Base-by-base conservation (phyloP, 1,140 invertebrate genomes). In the Microplitis mediator region DNA sequence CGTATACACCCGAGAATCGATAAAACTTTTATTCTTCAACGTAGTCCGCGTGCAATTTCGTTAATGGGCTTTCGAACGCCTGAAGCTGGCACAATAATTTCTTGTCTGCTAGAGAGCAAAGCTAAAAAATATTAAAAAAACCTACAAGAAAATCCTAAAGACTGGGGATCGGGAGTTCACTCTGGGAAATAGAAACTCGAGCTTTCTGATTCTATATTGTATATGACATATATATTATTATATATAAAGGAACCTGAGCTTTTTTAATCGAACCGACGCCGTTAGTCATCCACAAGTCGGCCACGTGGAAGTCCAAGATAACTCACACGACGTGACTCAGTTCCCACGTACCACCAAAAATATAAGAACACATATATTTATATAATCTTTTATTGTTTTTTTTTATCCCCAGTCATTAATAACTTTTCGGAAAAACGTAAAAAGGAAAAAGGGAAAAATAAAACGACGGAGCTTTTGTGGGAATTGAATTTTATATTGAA, bases 241-340 rank as follows among this genome's bases (percentile, higher is more conserved):
- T 9, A 45, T 9, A 45, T 6, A 54, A 64, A 16, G 9, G 16
- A 65, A 56, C 34, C n/a, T 35, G 32, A 50, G 23, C 50, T 65
- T 56, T 61, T 63, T 71, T 64, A 65, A 71, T 71, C 62, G 62
- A 64, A 45, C 39, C 11, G 9, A 56, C 4, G 34, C 34, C 62
- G 62, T 71, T 71, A 65, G 50, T 71, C 69, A 71, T 71, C 69
- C 62, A 35, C 50, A 63, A 70, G 36, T 51, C 69, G 35, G 62
- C 62, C 69, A 65, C 61, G 69, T 58, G 69, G 69, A 71, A 71
- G 51, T 39, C 14, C 62, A 23, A 71, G 69, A 71, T 71, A 71
- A 71, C 61, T 71, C 39, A 5, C 11, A 50, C 58, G 50, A 71
- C 69, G 61, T 71, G 62, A 71, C 61, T 52, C 58, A 61, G 23